Conservation (phyloP, 2,113 vertebrate genomes). For the Hucho hucho region DNA sequence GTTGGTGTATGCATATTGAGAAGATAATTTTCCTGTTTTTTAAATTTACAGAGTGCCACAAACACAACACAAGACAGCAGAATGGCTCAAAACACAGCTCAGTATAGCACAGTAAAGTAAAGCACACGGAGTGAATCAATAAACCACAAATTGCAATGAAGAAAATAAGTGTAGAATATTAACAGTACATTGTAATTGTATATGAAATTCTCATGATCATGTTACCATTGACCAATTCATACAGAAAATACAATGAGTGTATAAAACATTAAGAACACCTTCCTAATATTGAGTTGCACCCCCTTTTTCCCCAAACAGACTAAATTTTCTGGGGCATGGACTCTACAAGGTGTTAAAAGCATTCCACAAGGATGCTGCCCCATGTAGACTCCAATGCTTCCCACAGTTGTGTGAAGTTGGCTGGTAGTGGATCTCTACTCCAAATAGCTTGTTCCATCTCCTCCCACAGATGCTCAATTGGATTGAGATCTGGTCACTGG, state of each 20-base stretch:
- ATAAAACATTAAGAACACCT: not conserved
- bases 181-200: constrained; percentile 36
- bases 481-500: too few relatives aligned
- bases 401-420: too few relatives aligned
- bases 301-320: too few relatives aligned
- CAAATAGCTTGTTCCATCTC: too few relatives aligned
- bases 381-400: too few relatives aligned
- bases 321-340: too few relatives aligned
- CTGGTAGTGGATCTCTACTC: too few relatives aligned
- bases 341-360: too few relatives aligned
- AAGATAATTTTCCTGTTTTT: constrained; percentile 2
- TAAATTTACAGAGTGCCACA: constrained; percentile 41
- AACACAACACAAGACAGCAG: constrained; percentile 9
- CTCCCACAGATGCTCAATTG: too few relatives aligned
- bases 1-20: not conserved
- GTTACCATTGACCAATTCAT: constrained; percentile 24
- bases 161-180: constrained; percentile 16
- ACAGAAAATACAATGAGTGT: constrained; percentile 22
- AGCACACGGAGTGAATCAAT: not conserved
- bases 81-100: not conserved
- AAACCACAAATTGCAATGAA: constrained; percentile 43
- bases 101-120: not conserved
- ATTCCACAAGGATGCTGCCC: too few relatives aligned
- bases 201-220: not conserved
- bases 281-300: too few relatives aligned